A percentile compares a stretch with the other conserved stretches of the same genome.
Evolutionary conservation across 2,888 invertebrate species (phyloP).

Genomic region (Ditula angustiorana): DNA sequence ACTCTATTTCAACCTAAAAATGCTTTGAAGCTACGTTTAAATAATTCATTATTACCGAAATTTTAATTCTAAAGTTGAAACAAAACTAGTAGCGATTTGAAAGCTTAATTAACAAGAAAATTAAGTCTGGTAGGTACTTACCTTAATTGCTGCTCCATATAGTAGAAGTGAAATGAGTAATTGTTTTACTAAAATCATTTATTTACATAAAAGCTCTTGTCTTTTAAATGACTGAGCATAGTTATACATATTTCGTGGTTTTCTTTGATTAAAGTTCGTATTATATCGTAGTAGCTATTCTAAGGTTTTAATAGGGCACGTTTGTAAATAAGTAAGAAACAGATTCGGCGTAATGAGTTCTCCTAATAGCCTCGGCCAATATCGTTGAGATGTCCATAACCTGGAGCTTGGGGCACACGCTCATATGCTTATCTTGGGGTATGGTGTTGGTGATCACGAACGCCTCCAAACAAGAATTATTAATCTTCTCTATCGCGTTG

Average conservation of each 20-base stretch:
- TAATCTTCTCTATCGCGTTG: slow-evolving; percentile 94
- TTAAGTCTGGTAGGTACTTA: too few species aligned
- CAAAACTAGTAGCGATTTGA: too few species aligned
- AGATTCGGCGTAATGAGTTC: slow-evolving; percentile 99
- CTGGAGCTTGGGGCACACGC: slow-evolving; percentile 90
- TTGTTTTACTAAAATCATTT: neutral
- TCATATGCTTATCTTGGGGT: slow-evolving; percentile 95
- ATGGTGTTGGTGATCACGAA: slow-evolving; percentile 97
- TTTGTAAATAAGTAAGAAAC: slow-evolving; percentile 99
- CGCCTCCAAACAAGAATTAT: slow-evolving; percentile 94
- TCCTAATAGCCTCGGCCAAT: slow-evolving; percentile 98
- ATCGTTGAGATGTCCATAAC: slow-evolving; percentile 99
- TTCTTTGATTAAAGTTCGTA: neutral
- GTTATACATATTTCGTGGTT: neutral
- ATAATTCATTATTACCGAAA: too few species aligned
- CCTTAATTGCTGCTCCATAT: too few species aligned
- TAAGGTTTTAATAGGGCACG: slow-evolving; percentile 96
- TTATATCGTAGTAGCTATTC: neutral
- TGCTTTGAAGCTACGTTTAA: too few species aligned
- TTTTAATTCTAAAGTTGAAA: too few species aligned
- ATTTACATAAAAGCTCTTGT: neutral
- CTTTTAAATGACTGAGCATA: neutral
- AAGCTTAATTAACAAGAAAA: too few species aligned
- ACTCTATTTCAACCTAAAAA: too few species aligned
- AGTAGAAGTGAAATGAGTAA: neutral